phyloP scores from a whole-genome alignment of 1,140 invertebrate species.

The Diorhabda carinulata region DNA sequence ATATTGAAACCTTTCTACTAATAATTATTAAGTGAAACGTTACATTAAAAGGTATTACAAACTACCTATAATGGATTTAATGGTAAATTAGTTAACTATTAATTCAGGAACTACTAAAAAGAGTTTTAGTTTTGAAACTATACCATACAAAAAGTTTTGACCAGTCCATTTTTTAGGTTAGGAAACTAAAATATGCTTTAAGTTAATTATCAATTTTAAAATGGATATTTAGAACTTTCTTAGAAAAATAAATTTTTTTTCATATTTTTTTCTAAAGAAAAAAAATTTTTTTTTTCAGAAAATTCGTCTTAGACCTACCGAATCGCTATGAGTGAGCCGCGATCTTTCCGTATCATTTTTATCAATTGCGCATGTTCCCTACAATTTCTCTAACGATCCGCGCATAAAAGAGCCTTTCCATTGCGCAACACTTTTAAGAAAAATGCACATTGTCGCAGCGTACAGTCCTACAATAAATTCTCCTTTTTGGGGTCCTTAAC shows the following conservation, averaged over 20 bases:
- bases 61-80: not conserved
- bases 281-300: too few species aligned
- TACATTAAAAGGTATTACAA: constrained; percentile 10
- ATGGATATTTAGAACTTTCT: too few species aligned
- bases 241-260: too few species aligned
- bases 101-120: too few species aligned
- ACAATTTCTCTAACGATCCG: constrained; percentile 44
- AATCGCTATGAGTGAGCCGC: constrained; percentile 2
- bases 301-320: constrained; percentile 8
- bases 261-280: too few species aligned
- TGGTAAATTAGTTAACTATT: too few species aligned
- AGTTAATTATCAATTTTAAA: too few species aligned
- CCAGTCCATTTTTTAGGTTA: too few species aligned
- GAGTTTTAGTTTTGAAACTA: too few species aligned
- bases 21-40: constrained; percentile 1
- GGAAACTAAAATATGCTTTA: too few species aligned
- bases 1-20: constrained; percentile 6
- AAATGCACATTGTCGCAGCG: constrained; percentile 46
- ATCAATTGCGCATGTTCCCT: constrained; percentile 40
- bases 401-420: constrained; percentile 38
- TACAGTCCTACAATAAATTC: constrained; percentile 41
- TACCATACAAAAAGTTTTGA: too few species aligned
- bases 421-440: constrained; percentile 45
- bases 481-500: constrained; percentile 4
- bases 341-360: constrained; percentile 12